A percentile compares a stretch with the other conserved stretches of the same genome.
These are phyloP conservation scores for Cryptocephalus moraei DNA, from an alignment of 2,888 invertebrate species.

Conservation along the genomic window DNA sequence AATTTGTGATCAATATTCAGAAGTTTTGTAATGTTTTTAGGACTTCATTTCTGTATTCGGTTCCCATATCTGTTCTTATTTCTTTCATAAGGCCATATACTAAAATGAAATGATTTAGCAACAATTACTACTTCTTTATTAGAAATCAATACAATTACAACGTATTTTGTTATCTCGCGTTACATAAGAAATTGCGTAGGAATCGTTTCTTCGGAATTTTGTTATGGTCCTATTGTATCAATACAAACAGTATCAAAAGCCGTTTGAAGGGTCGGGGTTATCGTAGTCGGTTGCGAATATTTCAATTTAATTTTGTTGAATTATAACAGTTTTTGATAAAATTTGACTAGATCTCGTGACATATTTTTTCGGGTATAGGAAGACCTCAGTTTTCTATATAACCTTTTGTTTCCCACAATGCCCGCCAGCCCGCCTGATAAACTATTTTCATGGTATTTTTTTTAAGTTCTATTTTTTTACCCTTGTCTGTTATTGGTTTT, in stretches of 20 bases:
- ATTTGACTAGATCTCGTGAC: no score
- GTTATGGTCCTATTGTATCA: not conserved
- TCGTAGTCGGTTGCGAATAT: no score
- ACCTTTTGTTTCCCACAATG: not conserved
- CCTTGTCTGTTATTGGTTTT: no score
- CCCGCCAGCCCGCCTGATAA: not conserved
- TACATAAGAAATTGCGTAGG: no score
- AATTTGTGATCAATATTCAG: constrained; percentile 4
- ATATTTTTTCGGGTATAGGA: not conserved
- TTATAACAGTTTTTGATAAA: no score
- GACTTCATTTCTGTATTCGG: constrained; percentile 5
- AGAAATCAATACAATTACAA: not conserved
- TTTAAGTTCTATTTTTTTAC: no score
- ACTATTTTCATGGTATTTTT: no score
- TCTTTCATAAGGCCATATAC: constrained; percentile 5
- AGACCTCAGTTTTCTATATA: not conserved
- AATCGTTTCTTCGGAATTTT: not conserved
- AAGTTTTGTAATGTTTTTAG: constrained; percentile 1
- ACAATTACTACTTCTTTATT: constrained; percentile 14
- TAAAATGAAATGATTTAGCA: constrained; percentile 14
- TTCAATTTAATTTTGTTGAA: no score
- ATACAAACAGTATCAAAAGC: not conserved
- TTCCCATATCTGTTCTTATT: constrained; percentile 6
- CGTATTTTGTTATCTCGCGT: no score
- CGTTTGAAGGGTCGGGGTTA: no score